Evolutionary conservation across 92 coral and sea anemone species (phyloP).

Genomic region (Siderastrea radians): DNA sequence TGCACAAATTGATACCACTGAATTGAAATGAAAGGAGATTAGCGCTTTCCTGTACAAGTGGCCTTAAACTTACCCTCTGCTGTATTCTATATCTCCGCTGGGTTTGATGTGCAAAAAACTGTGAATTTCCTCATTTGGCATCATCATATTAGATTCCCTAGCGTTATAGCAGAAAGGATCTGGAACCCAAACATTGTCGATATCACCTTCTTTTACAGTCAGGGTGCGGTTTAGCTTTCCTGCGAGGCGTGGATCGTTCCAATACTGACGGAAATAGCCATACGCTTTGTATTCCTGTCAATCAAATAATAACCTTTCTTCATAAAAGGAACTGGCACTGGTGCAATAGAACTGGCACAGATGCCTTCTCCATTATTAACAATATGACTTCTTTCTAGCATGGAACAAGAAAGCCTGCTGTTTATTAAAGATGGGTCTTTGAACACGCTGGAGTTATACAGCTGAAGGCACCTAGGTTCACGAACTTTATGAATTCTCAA

Average conservation of each 20-base stretch:
- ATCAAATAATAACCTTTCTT: background rate
- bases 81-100: slow-evolving; percentile 56
- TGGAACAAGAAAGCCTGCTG: too few species aligned
- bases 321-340: too few species aligned
- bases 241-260: slow-evolving; percentile 72
- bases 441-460: too few species aligned
- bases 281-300: slow-evolving; percentile 66
- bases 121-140: slow-evolving; percentile 67
- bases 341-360: too few species aligned
- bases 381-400: too few species aligned
- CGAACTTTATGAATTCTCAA: too few species aligned
- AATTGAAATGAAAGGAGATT: too few species aligned
- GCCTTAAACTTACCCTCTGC: slow-evolving; percentile 54
- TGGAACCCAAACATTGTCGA: slow-evolving; percentile 72
- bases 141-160: slow-evolving; percentile 66
- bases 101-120: slow-evolving; percentile 55
- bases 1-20: too few species aligned
- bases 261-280: slow-evolving; percentile 62
- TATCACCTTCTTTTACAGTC: slow-evolving; percentile 68
- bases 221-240: slow-evolving; percentile 64
- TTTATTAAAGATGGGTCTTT: too few species aligned
- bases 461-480: too few species aligned
- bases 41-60: too few species aligned
- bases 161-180: slow-evolving; percentile 85
- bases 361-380: too few species aligned